Evolutionary conservation across 2,888 invertebrate species (phyloP).

Genomic region (Pristionchus exspectatus): DNA sequence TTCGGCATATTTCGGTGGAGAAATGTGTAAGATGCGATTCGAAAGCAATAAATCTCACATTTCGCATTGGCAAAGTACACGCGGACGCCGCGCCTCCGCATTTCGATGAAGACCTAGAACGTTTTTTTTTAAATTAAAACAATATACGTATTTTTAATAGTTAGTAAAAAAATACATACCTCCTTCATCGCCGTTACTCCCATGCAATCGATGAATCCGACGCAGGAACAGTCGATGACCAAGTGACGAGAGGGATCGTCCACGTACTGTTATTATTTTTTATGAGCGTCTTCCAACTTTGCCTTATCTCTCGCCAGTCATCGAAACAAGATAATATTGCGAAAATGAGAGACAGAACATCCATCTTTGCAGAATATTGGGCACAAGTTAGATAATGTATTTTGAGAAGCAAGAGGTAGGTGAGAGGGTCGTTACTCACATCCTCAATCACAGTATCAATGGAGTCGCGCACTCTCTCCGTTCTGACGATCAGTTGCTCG

Average conservation of each 20-base stretch:
- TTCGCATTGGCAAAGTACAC: conserved; percentile 78
- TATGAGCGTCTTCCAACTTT: neutral
- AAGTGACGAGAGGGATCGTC: conserved; percentile 67
- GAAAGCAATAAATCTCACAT: conserved; percentile 55
- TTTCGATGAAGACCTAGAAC: conserved; percentile 67
- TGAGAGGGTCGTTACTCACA: neutral
- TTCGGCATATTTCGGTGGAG: too few relatives aligned
- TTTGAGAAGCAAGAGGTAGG: neutral
- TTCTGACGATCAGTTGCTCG: too few relatives aligned
- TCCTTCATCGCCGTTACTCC: conserved; percentile 78
- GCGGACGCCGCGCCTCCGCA: conserved; percentile 68
- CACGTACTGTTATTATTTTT: neutral
- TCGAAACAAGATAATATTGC: neutral
- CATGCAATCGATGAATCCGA: conserved; percentile 78
- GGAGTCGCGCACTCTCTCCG: too few relatives aligned
- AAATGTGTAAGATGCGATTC: neutral
- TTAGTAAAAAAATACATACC: conserved; percentile 57
- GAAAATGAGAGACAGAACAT: neutral
- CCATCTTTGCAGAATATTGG: neutral
- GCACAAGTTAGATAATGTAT: too few relatives aligned
- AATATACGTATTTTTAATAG: neutral
- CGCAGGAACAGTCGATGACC: conserved; percentile 77
- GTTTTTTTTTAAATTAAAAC: neutral
- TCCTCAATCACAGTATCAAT: too few relatives aligned
- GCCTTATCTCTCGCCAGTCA: neutral